phyloP scores from a whole-genome alignment of 2,888 invertebrate species.

The Epirrita christyi region DNA sequence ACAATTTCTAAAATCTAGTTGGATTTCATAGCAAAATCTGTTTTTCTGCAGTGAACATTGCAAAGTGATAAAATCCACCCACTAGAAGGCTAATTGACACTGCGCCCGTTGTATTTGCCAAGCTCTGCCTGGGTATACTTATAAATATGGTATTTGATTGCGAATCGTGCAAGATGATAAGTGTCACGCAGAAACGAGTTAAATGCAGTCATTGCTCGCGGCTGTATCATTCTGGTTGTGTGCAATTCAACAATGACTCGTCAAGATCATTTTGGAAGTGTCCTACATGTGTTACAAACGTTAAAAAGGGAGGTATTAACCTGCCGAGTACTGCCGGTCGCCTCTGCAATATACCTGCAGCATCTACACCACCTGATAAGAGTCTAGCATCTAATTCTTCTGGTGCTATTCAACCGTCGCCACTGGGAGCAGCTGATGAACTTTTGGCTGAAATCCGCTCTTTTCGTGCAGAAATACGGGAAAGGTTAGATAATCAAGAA shows the following conservation, averaged over 20 bases:
- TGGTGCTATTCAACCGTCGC: background rate
- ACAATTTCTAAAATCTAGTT: no score
- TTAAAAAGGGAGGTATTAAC: background rate
- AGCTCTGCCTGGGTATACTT: no score
- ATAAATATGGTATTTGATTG: background rate
- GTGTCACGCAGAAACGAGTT: background rate
- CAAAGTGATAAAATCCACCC: no score
- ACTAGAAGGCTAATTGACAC: no score
- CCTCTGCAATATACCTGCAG: background rate
- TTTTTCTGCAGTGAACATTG: no score
- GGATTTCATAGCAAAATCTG: no score
- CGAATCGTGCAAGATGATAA: background rate
- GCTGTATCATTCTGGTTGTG: slow-evolving; percentile 1
- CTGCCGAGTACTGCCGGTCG: background rate
- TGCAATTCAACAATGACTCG: background rate
- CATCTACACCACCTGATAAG: background rate
- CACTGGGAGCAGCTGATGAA: background rate
- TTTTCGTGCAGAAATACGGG: background rate
- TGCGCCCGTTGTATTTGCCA: no score
- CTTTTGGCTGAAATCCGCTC: background rate
- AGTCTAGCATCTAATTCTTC: background rate
- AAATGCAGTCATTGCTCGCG: background rate
- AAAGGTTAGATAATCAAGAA: background rate
- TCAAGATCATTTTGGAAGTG: background rate
- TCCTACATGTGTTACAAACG: background rate